These are phyloP conservation scores for Tragelaphus imberbis DNA, from an alignment of 2,113 vertebrate genomes.

Conservation along the genomic window DNA sequence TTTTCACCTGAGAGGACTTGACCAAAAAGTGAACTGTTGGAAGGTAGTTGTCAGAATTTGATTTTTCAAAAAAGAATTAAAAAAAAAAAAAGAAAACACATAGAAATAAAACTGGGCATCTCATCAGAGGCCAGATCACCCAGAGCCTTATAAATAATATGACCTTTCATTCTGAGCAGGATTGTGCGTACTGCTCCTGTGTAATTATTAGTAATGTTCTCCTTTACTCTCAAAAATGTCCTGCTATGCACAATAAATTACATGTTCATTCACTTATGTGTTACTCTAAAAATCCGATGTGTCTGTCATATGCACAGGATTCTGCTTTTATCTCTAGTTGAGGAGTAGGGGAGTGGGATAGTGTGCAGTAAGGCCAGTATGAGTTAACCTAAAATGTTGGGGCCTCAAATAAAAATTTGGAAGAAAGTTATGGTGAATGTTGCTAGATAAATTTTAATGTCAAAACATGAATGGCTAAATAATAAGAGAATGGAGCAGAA, in stretches of 20 bases:
- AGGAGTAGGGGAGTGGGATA: not conserved
- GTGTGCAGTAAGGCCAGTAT: not conserved
- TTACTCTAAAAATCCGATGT: not conserved
- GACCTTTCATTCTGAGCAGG: not conserved
- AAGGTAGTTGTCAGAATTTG: not conserved
- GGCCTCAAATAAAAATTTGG: not conserved
- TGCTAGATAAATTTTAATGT: not conserved
- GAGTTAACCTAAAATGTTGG: not conserved
- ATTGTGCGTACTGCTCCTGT: not conserved
- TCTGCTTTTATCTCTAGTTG: not conserved
- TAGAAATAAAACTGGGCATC: not conserved
- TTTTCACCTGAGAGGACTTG: not conserved
- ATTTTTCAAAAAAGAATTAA: not conserved
- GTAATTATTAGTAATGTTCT: not conserved
- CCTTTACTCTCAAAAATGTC: not conserved
- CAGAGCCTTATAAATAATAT: not conserved
- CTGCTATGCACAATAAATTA: not conserved
- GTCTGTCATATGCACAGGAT: not conserved
- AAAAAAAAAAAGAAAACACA: not conserved
- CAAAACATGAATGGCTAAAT: not conserved
- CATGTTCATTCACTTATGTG: not conserved
- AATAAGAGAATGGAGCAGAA: not conserved
- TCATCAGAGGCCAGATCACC: not conserved
- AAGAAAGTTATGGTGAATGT: not conserved
- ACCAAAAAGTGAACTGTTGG: not conserved